Base-by-base conservation (phyloP, 1,140 invertebrate species). In the Oryzaephilus surinamensis region DNA sequence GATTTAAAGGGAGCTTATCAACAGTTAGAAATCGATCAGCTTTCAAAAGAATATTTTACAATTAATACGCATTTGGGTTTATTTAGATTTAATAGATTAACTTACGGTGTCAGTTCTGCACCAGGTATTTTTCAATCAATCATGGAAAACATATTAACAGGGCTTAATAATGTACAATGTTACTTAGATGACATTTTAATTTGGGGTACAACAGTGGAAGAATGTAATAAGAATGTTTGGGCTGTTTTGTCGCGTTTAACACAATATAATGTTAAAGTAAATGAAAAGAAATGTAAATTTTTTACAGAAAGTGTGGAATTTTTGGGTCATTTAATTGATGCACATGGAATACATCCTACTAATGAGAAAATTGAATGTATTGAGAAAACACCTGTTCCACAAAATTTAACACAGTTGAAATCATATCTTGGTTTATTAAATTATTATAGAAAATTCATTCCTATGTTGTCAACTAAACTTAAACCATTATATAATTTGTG, bases 401-500 rank as follows among this genome's bases (percentile, higher is more conserved):
- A 39, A 34, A 54, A 54, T 38, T 18, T 51, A n/a, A 57, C 51
- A 18, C 43, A 59, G 35, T 14, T 67, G 1, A 44, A 52, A 30
- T 36, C 45, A n/a, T 64, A 69, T 41, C 30, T 67, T 2, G 61
- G 63, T 2, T 48, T 64, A 34, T 43, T 58, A 20, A 56, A 58
- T 23, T 70, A 63, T 38, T 59, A 61, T 38, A 26, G 56, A 2
- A 48, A 52, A 37, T 66, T 64, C 47, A 55, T 68, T 12, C 51
- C 39, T 37, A 52, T 50, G 32, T 47, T 57, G 45, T 61, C 61
- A n/a, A 37, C 44, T 14, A 52, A 57, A 17, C 50, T 60, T 8
- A 49, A 45, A 36, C 61, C 60, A 11, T 41, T 71, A 17, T 58
- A 60, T 29, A 23, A 56, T 7, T 49, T 69, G 3, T 35, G 55